Evolutionary conservation across 35 echinoderm and acorn worm genomes (phyloP).

Genomic region (Lytechinus pictus): DNA sequence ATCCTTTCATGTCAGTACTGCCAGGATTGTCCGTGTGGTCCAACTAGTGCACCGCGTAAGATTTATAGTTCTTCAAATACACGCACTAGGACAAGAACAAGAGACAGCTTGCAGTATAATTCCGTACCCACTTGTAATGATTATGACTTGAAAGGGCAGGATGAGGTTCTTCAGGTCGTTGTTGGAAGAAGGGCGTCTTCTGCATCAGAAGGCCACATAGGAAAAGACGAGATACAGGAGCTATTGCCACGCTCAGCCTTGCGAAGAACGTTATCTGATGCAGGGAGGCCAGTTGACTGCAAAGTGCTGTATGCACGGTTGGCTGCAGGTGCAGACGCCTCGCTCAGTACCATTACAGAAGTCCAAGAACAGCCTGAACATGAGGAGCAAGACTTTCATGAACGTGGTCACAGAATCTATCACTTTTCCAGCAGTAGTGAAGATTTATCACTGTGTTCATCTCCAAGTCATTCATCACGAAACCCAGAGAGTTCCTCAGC

Average conservation of each 20-base stretch:
- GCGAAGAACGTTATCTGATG: conserved; percentile 21
- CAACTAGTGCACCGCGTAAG: conserved; percentile 10
- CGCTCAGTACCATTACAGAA: conserved; percentile 38
- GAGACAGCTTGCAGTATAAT: not conserved
- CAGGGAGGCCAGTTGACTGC: not conserved
- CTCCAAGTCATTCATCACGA: conserved; percentile 23
- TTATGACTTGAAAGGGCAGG: not conserved
- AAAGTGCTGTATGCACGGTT: conserved; percentile 34
- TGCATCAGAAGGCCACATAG: not conserved
- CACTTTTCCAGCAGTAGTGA: conserved; percentile 38
- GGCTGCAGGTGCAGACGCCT: not conserved
- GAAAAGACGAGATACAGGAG: conserved; percentile 10
- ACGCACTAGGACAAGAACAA: not conserved
- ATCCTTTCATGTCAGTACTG: conserved; percentile 81
- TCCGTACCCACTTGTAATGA: not conserved
- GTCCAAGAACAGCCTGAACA: conserved; percentile 5
- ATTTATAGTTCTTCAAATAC: not conserved
- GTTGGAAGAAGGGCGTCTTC: conserved; percentile 16
- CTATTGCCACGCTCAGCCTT: not conserved
- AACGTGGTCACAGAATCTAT: conserved; percentile 22
- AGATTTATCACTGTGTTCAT: conserved; percentile 1
- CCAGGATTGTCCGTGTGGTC: conserved; percentile 40
- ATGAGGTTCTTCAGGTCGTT: conserved; percentile 21
- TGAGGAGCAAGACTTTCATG: not conserved
- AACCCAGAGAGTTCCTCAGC: not conserved